Percentiles rank a stretch among this genome's conserved stretches.
Evolutionary conservation across 1,140 invertebrate species (phyloP).

Genomic region (Drosophila bifasciata): DNA sequence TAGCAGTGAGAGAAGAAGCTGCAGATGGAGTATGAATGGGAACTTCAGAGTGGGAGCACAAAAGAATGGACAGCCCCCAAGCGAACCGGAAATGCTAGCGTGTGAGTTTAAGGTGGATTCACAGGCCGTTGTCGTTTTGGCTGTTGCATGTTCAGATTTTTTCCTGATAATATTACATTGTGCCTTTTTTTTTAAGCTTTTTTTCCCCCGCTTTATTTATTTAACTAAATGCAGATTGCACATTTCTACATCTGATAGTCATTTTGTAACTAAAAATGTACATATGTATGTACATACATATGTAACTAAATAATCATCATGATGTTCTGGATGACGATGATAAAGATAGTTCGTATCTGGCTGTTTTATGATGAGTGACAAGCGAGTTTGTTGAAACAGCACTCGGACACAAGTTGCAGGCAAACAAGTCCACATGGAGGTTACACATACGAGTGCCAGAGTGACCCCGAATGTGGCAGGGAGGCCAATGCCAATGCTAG

Average conservation of each 20-base stretch:
- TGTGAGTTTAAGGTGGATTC: conserved; percentile 24
- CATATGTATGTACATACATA: neutral
- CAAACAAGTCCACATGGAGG: neutral
- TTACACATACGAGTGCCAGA: no score
- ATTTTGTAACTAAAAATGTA: conserved; percentile 24
- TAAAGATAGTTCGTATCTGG: conserved; percentile 2
- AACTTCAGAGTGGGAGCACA: neutral
- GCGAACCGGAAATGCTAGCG: no score
- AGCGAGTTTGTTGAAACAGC: conserved; percentile 22
- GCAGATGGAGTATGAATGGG: neutral
- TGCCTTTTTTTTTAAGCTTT: conserved; percentile 20
- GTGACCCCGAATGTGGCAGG: no score
- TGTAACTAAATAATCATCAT: conserved; percentile 15
- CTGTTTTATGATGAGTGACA: conserved; percentile 22
- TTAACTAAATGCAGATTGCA: conserved; percentile 64
- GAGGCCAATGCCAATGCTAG: neutral
- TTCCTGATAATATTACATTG: conserved; percentile 13
- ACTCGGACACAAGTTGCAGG: conserved; percentile 12
- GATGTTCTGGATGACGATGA: conserved; percentile 12
- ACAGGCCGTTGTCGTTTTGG: conserved; percentile 42
- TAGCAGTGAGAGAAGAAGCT: neutral
- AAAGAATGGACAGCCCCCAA: conserved; percentile 9
- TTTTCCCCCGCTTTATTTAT: conserved; percentile 52
- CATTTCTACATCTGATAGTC: conserved; percentile 42
- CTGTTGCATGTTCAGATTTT: conserved; percentile 59